Evolutionary conservation across 2,113 vertebrate genomes (phyloP).

Genomic region (Cynoglossus semilaevis): DNA sequence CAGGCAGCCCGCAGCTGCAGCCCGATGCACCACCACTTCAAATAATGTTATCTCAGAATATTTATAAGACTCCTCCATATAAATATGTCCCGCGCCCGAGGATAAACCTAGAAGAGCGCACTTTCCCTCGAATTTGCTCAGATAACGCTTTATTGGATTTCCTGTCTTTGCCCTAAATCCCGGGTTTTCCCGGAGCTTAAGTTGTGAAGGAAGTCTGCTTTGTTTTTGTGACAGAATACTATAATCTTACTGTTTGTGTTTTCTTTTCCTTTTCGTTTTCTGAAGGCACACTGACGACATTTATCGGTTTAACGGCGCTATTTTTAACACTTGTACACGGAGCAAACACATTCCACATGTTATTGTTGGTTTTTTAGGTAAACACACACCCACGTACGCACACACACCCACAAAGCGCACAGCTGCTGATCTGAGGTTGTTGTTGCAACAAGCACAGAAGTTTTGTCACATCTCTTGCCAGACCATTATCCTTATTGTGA

Average conservation of each 20-base stretch:
- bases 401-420: constrained; percentile 20
- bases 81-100: not conserved
- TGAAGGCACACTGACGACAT: constrained; percentile 16
- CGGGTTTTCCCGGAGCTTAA: not conserved
- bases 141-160: not conserved
- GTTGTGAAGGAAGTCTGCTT: not conserved
- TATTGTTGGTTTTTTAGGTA: constrained; percentile 17
- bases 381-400: constrained; percentile 26
- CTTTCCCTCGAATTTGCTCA: not conserved
- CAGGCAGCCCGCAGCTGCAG: constrained; percentile 27
- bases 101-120: not conserved
- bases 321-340: constrained; percentile 16
- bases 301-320: constrained; percentile 6
- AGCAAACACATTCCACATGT: constrained; percentile 19
- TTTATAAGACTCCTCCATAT: constrained; percentile 2
- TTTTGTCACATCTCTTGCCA: constrained; percentile 54
- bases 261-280: constrained; percentile 9
- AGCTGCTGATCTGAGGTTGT: constrained; percentile 48
- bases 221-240: constrained; percentile 6
- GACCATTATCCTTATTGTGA: constrained; percentile 40
- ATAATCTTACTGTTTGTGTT: constrained; percentile 1
- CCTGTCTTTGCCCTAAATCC: constrained; percentile 1
- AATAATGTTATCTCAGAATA: constrained; percentile 10
- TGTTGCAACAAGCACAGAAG: constrained; percentile 66
- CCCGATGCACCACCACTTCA: constrained; percentile 10